Evolutionary conservation across 1,140 invertebrate species (phyloP), one percentile per base, ranked within the genome.

Genomic region (Harlomillsia oculata): DNA sequence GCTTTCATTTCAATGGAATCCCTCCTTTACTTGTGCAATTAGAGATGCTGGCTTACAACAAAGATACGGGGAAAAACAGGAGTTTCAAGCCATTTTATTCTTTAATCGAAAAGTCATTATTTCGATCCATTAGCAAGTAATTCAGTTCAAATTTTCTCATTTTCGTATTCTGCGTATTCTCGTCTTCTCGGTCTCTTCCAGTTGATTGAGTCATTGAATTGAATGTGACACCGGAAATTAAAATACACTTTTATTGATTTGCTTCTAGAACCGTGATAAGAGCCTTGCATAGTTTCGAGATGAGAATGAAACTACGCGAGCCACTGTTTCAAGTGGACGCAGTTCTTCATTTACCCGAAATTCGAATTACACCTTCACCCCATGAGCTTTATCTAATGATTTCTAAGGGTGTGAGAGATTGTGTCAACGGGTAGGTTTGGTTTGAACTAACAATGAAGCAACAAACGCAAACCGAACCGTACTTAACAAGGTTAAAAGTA

Each of bases 281-380:
- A 41, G 92, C 90, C 69, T 69, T 93, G 23, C 76, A 83, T 58
- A 67, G 73, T 18, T 86, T 89, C 65, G 79, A 83, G 43, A 67
- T 73, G n/a, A 72, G 76, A 13, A 65, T 93, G 11, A 73, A 75
- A 2, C 70, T 71, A 1, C 74, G 76, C 1, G 75, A 74, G 23
- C 75, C 84, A 0, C 68, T 89, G 40, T 93, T 92, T 68, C 77
- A 86, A 75, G 79, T 92, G 1, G 82, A 89, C 57, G 82, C 82
- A 0, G 68, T 82, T 3, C 72, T 93, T 2, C 74, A 81, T 0
- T 75, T 79, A 6, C 82, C 84, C 0, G 84, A 89, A 64, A 80
- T 89, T 1, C 74, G 82, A 1, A 69, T 89, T 25, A 75, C 81
- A 40, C 88, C 89, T 0, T 79, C 81, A 0, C 74, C 81, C 0